phyloP scores from a whole-genome alignment of 2,888 invertebrate genomes.

The Caradrina kadenii region DNA sequence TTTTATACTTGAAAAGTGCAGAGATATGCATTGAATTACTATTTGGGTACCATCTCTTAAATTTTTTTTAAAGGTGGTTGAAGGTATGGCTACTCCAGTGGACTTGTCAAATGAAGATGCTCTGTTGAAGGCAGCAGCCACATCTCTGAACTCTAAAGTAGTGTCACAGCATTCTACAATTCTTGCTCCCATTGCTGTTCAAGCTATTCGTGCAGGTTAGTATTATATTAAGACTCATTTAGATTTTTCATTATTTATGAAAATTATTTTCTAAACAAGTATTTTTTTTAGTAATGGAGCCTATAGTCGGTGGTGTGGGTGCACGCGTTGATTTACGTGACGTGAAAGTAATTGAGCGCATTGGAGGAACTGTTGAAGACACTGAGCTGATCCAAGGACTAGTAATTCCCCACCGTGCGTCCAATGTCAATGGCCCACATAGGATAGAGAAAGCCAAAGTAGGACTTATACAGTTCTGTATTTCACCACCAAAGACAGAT shows the following conservation, averaged over 20 bases:
- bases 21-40: neutral
- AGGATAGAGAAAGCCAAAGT: slow-evolving; percentile 99
- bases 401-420: slow-evolving; percentile 96
- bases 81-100: slow-evolving; percentile 95
- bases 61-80: slow-evolving; percentile 90
- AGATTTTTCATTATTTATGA: neutral
- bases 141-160: slow-evolving; percentile 99
- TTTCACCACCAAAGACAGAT: slow-evolving; percentile 99
- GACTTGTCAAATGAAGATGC: slow-evolving; percentile 96
- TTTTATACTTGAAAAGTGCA: too few relatives aligned
- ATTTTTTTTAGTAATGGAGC: slow-evolving; percentile 85
- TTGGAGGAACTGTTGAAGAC: slow-evolving; percentile 99
- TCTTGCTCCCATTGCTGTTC: slow-evolving; percentile 98
- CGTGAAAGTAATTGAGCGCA: slow-evolving; percentile 98
- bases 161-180: slow-evolving; percentile 99
- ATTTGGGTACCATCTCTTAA: slow-evolving; percentile 19
- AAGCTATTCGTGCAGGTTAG: slow-evolving; percentile 97
- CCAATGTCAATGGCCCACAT: slow-evolving; percentile 97
- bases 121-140: slow-evolving; percentile 98
- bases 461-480: slow-evolving; percentile 99
- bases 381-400: slow-evolving; percentile 98
- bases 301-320: slow-evolving; percentile 91
- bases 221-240: slow-evolving; percentile 17
- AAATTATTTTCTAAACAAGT: neutral
- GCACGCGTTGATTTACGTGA: slow-evolving; percentile 97